Evolutionary conservation across 2,888 invertebrate species (phyloP).

Genomic region (Tryphoninae sp.): DNA sequence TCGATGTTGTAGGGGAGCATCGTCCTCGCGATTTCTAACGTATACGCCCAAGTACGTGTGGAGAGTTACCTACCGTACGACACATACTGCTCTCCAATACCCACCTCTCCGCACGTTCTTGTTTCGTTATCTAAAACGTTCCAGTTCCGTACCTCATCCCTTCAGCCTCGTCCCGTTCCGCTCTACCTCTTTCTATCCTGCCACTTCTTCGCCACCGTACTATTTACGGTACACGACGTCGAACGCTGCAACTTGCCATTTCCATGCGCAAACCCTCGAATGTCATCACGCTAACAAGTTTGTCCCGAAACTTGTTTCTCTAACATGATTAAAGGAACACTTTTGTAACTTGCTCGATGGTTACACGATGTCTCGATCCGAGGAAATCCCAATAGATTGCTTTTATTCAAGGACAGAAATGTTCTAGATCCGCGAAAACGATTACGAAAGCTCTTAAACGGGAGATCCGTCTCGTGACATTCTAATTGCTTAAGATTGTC

Average conservation of each 20-base stretch:
- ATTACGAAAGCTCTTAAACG: conserved; percentile 36
- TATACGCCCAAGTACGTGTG: background rate
- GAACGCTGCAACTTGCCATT: conserved; percentile 36
- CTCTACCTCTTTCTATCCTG: conserved; percentile 57
- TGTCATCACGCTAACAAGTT: conserved; percentile 72
- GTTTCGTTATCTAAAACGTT: conserved; percentile 33
- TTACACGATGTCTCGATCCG: conserved; percentile 72
- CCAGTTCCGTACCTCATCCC: conserved; percentile 33
- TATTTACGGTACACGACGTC: conserved; percentile 7
- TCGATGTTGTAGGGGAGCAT: background rate
- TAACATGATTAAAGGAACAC: conserved; percentile 78
- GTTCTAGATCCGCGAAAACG: conserved; percentile 29
- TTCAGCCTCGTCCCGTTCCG: conserved; percentile 47
- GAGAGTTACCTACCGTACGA: background rate
- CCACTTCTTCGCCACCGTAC: conserved; percentile 29
- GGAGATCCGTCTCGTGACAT: no score
- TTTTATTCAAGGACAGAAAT: conserved; percentile 10
- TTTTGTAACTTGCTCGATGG: conserved; percentile 74
- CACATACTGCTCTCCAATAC: conserved; percentile 13
- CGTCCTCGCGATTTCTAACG: background rate
- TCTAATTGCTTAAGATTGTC: no score
- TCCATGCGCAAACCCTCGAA: conserved; percentile 54
- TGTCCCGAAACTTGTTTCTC: conserved; percentile 70
- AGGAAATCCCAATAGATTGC: conserved; percentile 23
- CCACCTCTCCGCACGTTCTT: background rate